Percentiles rank a stretch among this genome's conserved stretches.
phyloP scores from a whole-genome alignment of 2,113 vertebrate genomes.

The Phyllostomus discolor region DNA sequence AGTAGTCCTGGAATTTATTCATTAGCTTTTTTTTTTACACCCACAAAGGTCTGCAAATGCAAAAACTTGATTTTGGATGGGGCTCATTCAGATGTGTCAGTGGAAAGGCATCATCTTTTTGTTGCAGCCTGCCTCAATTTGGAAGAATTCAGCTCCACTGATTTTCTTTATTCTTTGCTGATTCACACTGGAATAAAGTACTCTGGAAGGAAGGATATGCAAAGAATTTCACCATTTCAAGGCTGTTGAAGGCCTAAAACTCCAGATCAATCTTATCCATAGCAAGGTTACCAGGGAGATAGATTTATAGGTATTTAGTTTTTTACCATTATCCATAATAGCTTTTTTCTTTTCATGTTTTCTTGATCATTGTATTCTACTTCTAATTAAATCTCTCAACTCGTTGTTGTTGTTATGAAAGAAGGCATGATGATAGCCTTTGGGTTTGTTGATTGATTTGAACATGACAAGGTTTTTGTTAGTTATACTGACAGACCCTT shows the following conservation, averaged over 20 bases:
- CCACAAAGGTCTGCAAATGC: slow-evolving; percentile 27
- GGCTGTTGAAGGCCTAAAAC: not conserved
- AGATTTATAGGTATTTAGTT: not conserved
- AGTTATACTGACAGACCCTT: not conserved
- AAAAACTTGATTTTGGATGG: slow-evolving; percentile 43
- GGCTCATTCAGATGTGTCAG: slow-evolving; percentile 60
- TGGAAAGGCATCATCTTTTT: slow-evolving; percentile 64
- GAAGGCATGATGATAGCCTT: not conserved
- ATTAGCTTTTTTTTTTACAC: slow-evolving; percentile 55
- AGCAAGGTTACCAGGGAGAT: not conserved
- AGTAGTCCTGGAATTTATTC: slow-evolving; percentile 57
- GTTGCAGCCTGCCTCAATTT: slow-evolving; percentile 48
- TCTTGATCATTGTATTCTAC: not conserved
- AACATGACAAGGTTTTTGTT: not conserved
- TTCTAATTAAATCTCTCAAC: not conserved
- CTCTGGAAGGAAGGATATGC: not conserved
- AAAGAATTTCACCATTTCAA: slow-evolving; percentile 32
- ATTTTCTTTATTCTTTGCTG: not conserved
- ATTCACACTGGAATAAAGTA: not conserved
- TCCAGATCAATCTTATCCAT: not conserved
- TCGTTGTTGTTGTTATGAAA: not conserved
- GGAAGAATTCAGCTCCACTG: slow-evolving; percentile 45
- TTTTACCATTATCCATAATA: not conserved
- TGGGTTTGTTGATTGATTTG: not conserved
- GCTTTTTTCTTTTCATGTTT: not conserved